Base-by-base conservation (phyloP, 2,113 vertebrate genomes). In the Tinamus guttatus region DNA sequence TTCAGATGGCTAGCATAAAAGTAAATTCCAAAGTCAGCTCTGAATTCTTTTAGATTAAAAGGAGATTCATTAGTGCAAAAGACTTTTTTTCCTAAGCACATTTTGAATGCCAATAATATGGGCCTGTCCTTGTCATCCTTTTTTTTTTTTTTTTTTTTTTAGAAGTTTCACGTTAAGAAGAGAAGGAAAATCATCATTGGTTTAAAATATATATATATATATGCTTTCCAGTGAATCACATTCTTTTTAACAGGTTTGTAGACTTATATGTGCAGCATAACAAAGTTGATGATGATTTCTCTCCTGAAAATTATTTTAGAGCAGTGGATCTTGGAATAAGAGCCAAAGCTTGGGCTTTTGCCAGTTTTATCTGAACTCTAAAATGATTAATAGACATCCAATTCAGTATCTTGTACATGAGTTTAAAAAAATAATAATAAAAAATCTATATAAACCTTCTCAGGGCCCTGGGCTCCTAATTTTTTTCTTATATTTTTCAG, bases 1-100 rank as follows among this genome's bases (percentile, higher is more conserved):
- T 45, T 52, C 22, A 25, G 2, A 19, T 0, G 0, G 10, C 2
- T 2, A 47, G 43, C 16, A 40, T 56, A 13, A 75, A 80, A 88
- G 25, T 16, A 7, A 36, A 60, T 34, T 51, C 0, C 9, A 60
- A 60, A 60, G 6, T 77, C 59, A 19, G 3, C 3, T 77, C 16
- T 86, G 34, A 34, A 69, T 81, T 3, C 2, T 7, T 12, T 51
- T 51, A 34, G 75, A 69, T 1, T 36, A 32, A 49, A 54, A 74
- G 41, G 22, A 1, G 0, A 2, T 30, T 52, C 3, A 60, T 78
- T 81, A 27, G 32, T 21, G 3, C 7, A 36, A 65, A 67, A 74
- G 9, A 8, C 24, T 32, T 47, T 16, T 22, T 41, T 28, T 6
- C 30, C 6, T 24, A 45, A 70, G 6, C 1, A 2, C 13, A 9